Percentiles rank a stretch among this genome's conserved stretches.
Conservation (phyloP, 2,113 vertebrate species). For the Centropus unirufus region DNA sequence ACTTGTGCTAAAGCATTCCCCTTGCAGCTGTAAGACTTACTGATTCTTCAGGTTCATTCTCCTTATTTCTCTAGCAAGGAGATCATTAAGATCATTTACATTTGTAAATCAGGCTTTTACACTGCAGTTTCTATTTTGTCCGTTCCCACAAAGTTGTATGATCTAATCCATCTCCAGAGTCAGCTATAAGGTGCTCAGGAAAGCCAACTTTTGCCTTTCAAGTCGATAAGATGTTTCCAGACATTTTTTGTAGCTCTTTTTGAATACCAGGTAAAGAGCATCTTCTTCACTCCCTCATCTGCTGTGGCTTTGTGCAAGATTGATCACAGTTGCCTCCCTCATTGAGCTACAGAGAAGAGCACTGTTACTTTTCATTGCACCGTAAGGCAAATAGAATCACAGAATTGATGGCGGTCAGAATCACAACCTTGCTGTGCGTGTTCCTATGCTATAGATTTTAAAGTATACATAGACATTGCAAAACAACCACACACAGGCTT, state of each 20-base stretch:
- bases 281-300: not conserved
- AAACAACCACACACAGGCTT: not conserved
- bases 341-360: not conserved
- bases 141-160: not conserved
- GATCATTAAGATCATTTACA: not conserved
- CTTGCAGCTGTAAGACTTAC: not conserved
- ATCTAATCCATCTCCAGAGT: not conserved
- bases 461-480: not conserved
- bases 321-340: not conserved
- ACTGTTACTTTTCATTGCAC: not conserved
- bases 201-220: not conserved
- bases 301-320: not conserved
- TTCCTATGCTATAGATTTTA: not conserved
- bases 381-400: not conserved
- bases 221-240: not conserved
- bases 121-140: not conserved
- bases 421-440: not conserved
- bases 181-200: not conserved
- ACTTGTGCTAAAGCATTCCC: not conserved
- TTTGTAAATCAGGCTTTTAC: not conserved
- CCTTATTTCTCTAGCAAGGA: not conserved
- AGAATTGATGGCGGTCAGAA: not conserved
- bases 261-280: not conserved
- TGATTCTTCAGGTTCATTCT: fast-evolving
- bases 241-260: not conserved